A percentile compares a stretch with the other conserved stretches of the same genome.
These are phyloP conservation scores for Stictocephala bisonia DNA, from an alignment of 2,888 invertebrate species.

Conservation along the genomic window DNA sequence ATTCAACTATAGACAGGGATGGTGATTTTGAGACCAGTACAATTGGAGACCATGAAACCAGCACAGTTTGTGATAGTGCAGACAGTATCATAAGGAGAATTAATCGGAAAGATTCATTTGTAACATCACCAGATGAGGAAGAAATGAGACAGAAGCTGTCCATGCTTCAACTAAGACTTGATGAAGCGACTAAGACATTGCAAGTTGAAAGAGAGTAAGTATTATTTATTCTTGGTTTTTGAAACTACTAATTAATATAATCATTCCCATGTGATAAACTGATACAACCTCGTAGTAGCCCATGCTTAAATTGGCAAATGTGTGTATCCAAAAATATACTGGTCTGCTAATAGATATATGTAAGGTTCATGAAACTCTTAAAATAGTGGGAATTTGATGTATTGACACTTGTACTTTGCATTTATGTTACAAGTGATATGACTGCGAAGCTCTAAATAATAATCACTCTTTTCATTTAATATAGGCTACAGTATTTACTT, in stretches of 20 bases:
- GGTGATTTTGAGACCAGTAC: constrained; percentile 28
- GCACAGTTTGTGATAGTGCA: constrained; percentile 19
- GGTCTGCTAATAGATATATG: too few relatives aligned
- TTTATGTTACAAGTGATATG: too few relatives aligned
- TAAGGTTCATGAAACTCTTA: too few relatives aligned
- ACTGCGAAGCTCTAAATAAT: too few relatives aligned
- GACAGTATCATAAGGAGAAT: constrained; percentile 24
- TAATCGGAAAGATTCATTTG: constrained; percentile 22
- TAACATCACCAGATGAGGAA: constrained; percentile 66
- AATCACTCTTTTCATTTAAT: too few relatives aligned
- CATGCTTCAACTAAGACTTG: constrained; percentile 75
- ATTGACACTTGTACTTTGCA: too few relatives aligned
- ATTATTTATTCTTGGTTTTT: constrained; percentile 52
- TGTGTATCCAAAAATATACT: too few relatives aligned
- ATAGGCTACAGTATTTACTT: too few relatives aligned
- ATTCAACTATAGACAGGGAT: constrained; percentile 61
- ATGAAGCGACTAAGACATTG: constrained; percentile 79
- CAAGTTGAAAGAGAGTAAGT: constrained; percentile 80
- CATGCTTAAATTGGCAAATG: too few relatives aligned
- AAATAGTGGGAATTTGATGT: too few relatives aligned
- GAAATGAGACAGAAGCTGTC: constrained; percentile 73
- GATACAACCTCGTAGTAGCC: too few relatives aligned
- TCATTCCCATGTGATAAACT: too few relatives aligned
- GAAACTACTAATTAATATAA: constrained; percentile 19
- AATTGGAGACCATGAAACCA: constrained; percentile 6